Evolutionary conservation across 2,113 vertebrate species (phyloP).

Genomic region (Rallus limicola): DNA sequence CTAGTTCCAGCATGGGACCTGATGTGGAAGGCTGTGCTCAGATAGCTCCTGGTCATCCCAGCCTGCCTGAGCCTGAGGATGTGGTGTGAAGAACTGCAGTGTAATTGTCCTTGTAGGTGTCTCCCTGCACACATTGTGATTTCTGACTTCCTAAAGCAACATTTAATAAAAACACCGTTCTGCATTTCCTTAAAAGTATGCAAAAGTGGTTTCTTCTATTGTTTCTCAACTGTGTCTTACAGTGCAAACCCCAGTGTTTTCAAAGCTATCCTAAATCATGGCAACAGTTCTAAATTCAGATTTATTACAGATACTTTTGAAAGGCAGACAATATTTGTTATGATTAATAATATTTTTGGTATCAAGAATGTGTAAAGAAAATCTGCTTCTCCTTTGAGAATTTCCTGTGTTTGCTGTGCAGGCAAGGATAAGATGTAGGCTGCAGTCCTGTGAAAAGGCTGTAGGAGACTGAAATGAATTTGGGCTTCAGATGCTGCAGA

Average conservation of each 20-base stretch:
- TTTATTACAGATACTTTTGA: not conserved
- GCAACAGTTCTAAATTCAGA: not conserved
- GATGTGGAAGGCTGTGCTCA: not conserved
- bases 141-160: not conserved
- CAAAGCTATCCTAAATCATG: not conserved
- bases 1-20: not conserved
- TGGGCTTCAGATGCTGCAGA: not conserved
- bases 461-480: not conserved
- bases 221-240: not conserved
- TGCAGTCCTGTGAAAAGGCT: not conserved
- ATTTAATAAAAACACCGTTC: not conserved
- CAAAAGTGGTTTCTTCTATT: not conserved
- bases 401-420: not conserved
- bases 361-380: not conserved
- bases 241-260: not conserved
- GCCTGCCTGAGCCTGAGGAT: not conserved
- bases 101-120: not conserved
- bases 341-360: not conserved
- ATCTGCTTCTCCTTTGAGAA: not conserved
- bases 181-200: not conserved
- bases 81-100: not conserved
- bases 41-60: not conserved
- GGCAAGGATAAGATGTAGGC: not conserved
- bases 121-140: rapidly evolving
- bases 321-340: not conserved